phyloP scores from a whole-genome alignment of 2,888 invertebrate species.

The Epiblema foenella region DNA sequence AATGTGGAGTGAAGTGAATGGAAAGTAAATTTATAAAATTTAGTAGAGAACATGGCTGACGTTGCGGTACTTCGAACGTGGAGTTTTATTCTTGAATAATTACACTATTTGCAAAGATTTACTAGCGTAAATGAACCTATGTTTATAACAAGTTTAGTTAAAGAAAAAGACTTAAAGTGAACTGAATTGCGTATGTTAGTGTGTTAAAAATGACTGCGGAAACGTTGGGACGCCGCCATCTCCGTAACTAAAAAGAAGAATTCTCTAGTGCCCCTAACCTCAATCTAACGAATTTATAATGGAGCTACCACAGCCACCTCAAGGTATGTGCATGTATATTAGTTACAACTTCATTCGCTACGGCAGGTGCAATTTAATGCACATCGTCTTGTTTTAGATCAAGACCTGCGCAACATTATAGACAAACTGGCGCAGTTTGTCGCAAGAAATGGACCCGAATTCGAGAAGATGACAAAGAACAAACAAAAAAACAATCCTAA shows the following conservation, averaged over 20 bases:
- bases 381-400: constrained; percentile 86
- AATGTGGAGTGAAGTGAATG: constrained; percentile 28
- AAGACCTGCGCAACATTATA: constrained; percentile 97
- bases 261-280: constrained; percentile 62
- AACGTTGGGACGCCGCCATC: constrained; percentile 41
- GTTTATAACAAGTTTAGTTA: constrained; percentile 23
- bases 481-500: constrained; percentile 99
- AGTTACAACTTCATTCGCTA: constrained; percentile 4
- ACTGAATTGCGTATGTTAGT: constrained; percentile 8
- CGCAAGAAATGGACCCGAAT: constrained; percentile 99
- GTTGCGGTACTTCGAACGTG: constrained; percentile 38
- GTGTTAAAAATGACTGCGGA: constrained; percentile 38
- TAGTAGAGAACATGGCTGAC: constrained; percentile 42
- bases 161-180: constrained; percentile 11
- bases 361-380: background rate
- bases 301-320: constrained; percentile 86
- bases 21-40: constrained; percentile 3
- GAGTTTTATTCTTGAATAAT: constrained; percentile 28
- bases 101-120: background rate
- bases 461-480: constrained; percentile 99
- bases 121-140: constrained; percentile 4
- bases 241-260: constrained; percentile 41
- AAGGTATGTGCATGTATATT: constrained; percentile 73
- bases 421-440: constrained; percentile 99
- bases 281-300: constrained; percentile 66